Base-by-base conservation (phyloP, 1,140 invertebrate species). In the Zaprionus ornatus region DNA sequence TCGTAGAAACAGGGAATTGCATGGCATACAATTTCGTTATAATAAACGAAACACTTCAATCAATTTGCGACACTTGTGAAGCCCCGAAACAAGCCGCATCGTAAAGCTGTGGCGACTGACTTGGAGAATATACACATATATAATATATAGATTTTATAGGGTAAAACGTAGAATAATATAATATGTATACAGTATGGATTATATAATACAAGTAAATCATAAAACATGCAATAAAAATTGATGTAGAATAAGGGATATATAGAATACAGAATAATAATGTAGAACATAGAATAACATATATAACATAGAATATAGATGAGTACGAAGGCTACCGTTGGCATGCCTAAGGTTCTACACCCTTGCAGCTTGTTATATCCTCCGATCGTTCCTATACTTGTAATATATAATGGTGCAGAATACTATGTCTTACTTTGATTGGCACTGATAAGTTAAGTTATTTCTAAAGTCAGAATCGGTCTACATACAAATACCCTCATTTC, bases 11-110 rank as follows among this genome's bases (percentile, higher is more conserved):
- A 72, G 75, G 56, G 63, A 76, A 82, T 64, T 79, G 83, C 76
- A 74, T 77, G 82, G 65, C 79, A 86, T 86, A 86, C 83, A 87
- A 88, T 83, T 88, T 86, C 52, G 79, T 86, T 86, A 79, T 78
- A 82, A 67, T 50, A 71, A 32, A 64, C 59, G 60, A 63, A 63
- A 40, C 76, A 82, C 68, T 77, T 75, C 60, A 79, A 65, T 70
- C 67, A 82, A 79, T 87, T 79, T 56, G 25, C 25, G 73, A 29
- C 50, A 57, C 50, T n/a, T 57, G 54, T 50, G 29, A 57, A 70
- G 66, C 48, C 9, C 50, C 56, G 3, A 66, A 45, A 12, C 5
- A 29, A 27, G n/a, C 40, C 52, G 23, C 17, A 32, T 6, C 60
- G 13, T 56, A 19, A 29, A 13, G 13, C 45, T 32, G 29, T 10